phyloP scores from a whole-genome alignment of 2,113 vertebrate genomes.

The Epinephelus fuscoguttatus region DNA sequence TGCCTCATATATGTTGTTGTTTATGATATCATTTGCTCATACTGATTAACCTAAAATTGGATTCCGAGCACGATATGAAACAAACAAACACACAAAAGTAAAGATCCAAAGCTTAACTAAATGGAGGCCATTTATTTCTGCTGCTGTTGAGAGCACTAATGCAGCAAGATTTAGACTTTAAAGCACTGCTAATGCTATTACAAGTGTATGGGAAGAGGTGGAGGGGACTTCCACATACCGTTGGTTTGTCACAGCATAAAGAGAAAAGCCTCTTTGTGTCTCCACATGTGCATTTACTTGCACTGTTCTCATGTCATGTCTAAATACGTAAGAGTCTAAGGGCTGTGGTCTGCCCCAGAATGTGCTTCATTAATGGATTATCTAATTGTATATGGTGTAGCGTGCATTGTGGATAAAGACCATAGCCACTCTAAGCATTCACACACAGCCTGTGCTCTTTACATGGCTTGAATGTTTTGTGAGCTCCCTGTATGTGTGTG shows the following conservation, averaged over 20 bases:
- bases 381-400: slow-evolving; percentile 51
- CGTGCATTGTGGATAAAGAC: slow-evolving; percentile 53
- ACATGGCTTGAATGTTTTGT: slow-evolving; percentile 30
- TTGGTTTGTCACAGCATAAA: slow-evolving; percentile 42
- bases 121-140: slow-evolving; percentile 54
- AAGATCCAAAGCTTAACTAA: slow-evolving; percentile 53
- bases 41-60: slow-evolving; percentile 54
- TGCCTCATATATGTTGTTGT: neutral
- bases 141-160: slow-evolving; percentile 61
- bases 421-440: neutral
- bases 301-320: slow-evolving; percentile 38
- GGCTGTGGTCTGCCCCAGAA: slow-evolving; percentile 42
- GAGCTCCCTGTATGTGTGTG: slow-evolving; percentile 40
- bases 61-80: slow-evolving; percentile 35
- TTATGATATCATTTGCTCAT: neutral
- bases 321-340: slow-evolving; percentile 40
- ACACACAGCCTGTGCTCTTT: slow-evolving; percentile 5
- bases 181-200: slow-evolving; percentile 63
- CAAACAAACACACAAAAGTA: slow-evolving; percentile 47
- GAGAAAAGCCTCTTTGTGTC: slow-evolving; percentile 65
- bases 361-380: slow-evolving; percentile 65
- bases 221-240: slow-evolving; percentile 13
- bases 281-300: slow-evolving; percentile 54
- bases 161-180: slow-evolving; percentile 60
- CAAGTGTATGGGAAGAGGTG: slow-evolving; percentile 36